A percentile compares a stretch with the other conserved stretches of the same genome.
Conservation (phyloP, 1,140 invertebrate species). For the Drosophila lacteicornis region DNA sequence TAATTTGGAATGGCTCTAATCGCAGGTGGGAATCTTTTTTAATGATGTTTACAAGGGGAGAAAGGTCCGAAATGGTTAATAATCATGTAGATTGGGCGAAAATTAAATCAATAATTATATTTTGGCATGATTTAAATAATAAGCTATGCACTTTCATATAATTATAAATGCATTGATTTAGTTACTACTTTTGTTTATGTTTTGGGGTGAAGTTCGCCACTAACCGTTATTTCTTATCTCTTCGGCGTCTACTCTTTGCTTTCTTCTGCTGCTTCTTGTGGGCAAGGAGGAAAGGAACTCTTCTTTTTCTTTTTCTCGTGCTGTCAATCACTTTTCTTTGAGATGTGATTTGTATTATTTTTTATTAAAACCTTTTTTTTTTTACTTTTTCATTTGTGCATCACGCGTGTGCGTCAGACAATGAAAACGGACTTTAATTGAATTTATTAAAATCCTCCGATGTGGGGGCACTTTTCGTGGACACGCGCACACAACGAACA, state of each 20-base stretch:
- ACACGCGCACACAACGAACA: conserved; percentile 28
- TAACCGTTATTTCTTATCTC: conserved; percentile 62
- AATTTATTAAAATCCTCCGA: conserved; percentile 46
- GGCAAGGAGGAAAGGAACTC: conserved; percentile 64
- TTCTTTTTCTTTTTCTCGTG: conserved; percentile 48
- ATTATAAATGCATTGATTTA: not conserved
- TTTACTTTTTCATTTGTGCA: conserved; percentile 65
- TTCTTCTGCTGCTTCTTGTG: conserved; percentile 22
- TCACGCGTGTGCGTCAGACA: conserved; percentile 73
- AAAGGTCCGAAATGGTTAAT: too few relatives aligned
- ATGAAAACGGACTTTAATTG: conserved; percentile 51
- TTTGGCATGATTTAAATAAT: not conserved
- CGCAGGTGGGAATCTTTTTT: conserved; percentile 35
- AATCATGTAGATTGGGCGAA: not conserved
- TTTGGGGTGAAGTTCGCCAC: conserved; percentile 38
- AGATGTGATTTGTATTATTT: conserved; percentile 39
- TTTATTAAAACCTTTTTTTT: conserved; percentile 3
- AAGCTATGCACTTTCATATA: not conserved
- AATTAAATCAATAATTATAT: not conserved
- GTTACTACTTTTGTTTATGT: conserved; percentile 35
- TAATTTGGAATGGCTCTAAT: conserved; percentile 26
- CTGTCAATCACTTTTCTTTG: conserved; percentile 50
- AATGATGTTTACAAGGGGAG: conserved; percentile 9
- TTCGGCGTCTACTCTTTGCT: conserved; percentile 16
- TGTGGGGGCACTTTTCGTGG: conserved; percentile 29